A percentile compares a stretch with the other conserved stretches of the same genome.
Evolutionary conservation across 2,888 invertebrate species (phyloP).

Genomic region (Polylopha cassiicola): DNA sequence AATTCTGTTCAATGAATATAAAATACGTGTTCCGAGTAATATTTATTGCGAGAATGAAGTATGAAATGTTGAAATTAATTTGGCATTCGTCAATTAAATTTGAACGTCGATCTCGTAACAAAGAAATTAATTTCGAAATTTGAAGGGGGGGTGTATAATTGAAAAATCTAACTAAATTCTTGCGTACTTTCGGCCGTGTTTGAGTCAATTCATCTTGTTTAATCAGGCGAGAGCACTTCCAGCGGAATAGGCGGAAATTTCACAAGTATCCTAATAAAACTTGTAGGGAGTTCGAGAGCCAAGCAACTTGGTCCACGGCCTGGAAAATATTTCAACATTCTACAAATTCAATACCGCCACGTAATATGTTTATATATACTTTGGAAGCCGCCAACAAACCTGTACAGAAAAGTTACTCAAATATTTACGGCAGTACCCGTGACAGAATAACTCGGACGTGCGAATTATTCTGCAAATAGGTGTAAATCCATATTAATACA

Average conservation of each 20-base stretch:
- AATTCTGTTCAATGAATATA: too few species aligned
- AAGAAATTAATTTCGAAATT: constrained; percentile 32
- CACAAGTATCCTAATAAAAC: constrained; percentile 77
- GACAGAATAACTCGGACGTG: too few species aligned
- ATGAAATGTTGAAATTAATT: neutral
- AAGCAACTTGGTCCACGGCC: constrained; percentile 40
- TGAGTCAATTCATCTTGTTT: constrained; percentile 73
- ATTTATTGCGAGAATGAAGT: neutral
- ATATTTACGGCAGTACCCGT: constrained; percentile 18
- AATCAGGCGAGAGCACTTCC: constrained; percentile 69
- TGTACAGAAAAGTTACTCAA: constrained; percentile 10
- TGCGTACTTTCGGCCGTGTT: constrained; percentile 43
- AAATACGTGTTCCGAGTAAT: too few species aligned
- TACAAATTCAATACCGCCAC: constrained; percentile 52
- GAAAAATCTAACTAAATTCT: constrained; percentile 39
- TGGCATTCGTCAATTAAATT: neutral
- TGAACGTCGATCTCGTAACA: constrained; percentile 26
- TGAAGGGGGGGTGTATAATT: constrained; percentile 33
- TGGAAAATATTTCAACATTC: constrained; percentile 50
- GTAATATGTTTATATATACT: constrained; percentile 7
- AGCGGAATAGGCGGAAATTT: constrained; percentile 69
- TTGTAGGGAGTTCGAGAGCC: constrained; percentile 58
- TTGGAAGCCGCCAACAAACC: constrained; percentile 7
- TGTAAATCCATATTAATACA: too few species aligned
- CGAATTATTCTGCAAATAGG: too few species aligned